A percentile compares a stretch with the other conserved stretches of the same genome.
Evolutionary conservation across 1,140 invertebrate genomes (phyloP).

Genomic region (Formica selysi): DNA sequence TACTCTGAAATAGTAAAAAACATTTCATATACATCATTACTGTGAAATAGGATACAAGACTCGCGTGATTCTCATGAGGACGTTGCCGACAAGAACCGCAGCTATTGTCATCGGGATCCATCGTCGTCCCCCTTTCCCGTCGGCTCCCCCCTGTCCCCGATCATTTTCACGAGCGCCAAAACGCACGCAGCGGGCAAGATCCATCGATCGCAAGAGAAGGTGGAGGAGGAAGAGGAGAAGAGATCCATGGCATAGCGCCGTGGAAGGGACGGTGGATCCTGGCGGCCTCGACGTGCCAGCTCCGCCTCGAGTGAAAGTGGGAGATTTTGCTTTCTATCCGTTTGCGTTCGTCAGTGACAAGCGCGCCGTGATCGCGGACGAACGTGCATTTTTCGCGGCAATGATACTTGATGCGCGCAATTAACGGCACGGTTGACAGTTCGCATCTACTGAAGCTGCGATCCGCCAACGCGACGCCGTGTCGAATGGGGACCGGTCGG

Average conservation of each 20-base stretch:
- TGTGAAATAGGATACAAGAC: background rate
- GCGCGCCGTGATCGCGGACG: conserved; percentile 75
- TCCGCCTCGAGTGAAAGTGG: conserved; percentile 83
- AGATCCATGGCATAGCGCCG: background rate
- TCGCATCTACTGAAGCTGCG: background rate
- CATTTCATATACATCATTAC: background rate
- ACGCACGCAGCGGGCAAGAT: conserved; percentile 26
- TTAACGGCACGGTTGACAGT: conserved; percentile 51
- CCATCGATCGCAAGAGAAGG: conserved; percentile 26
- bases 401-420: conserved; percentile 42
- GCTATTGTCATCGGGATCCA: conserved; percentile 20
- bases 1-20: background rate
- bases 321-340: conserved; percentile 85
- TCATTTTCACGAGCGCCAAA: conserved; percentile 34
- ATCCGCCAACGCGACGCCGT: conserved; percentile 18
- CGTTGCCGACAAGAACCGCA: background rate
- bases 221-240: conserved; percentile 30
- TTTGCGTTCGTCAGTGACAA: conserved; percentile 80
- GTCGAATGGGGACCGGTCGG: conserved; percentile 19
- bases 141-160: conserved; percentile 3
- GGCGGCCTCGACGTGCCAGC: conserved; percentile 84
- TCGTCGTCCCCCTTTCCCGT: conserved; percentile 11
- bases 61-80: background rate
- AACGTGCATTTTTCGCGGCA: conserved; percentile 55
- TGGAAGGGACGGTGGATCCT: conserved; percentile 69